These are phyloP conservation scores for Cynopterus sphinx DNA, from an alignment of 2,797 vertebrate species.

Conservation along the genomic window DNA sequence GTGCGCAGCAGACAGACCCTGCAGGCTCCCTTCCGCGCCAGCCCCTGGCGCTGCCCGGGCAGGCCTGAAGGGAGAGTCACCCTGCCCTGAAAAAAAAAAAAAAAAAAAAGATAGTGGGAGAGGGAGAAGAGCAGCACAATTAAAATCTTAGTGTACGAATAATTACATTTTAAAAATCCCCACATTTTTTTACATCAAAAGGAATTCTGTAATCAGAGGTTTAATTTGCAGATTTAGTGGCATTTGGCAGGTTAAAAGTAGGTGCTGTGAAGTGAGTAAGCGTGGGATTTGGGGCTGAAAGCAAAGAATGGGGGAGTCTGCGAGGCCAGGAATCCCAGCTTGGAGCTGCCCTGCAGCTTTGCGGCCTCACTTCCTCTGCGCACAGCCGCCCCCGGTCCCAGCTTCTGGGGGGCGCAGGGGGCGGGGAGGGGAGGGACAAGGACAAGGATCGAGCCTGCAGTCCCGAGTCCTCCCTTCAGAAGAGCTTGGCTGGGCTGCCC, in stretches of 20 bases:
- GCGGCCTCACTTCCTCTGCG: constrained; percentile 55
- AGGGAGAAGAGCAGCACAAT: constrained; percentile 74
- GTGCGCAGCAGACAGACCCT: not conserved
- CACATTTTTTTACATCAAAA: constrained; percentile 85
- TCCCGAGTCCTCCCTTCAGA: not conserved
- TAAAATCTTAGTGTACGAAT: constrained; percentile 81
- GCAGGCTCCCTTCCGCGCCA: constrained; percentile 34
- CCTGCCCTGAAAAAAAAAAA: not conserved
- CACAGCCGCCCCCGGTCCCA: not conserved
- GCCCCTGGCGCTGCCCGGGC: constrained; percentile 53
- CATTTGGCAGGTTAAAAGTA: constrained; percentile 83
- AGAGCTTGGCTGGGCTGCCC: not conserved
- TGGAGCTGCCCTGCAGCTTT: constrained; percentile 54
- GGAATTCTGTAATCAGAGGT: constrained; percentile 84
- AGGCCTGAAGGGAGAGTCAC: constrained; percentile 65
- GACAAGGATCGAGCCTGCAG: not conserved
- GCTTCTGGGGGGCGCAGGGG: not conserved
- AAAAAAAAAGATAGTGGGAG: not conserved
- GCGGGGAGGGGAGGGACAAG: too few species aligned
- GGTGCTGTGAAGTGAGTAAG: constrained; percentile 82
- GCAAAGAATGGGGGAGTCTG: constrained; percentile 78
- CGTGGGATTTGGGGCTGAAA: constrained; percentile 81
- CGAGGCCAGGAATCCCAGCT: constrained; percentile 59
- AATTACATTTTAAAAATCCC: constrained; percentile 83
- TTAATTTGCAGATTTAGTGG: constrained; percentile 86